phyloP scores from a whole-genome alignment of 2,888 invertebrate species.

The Diaperis boleti region DNA sequence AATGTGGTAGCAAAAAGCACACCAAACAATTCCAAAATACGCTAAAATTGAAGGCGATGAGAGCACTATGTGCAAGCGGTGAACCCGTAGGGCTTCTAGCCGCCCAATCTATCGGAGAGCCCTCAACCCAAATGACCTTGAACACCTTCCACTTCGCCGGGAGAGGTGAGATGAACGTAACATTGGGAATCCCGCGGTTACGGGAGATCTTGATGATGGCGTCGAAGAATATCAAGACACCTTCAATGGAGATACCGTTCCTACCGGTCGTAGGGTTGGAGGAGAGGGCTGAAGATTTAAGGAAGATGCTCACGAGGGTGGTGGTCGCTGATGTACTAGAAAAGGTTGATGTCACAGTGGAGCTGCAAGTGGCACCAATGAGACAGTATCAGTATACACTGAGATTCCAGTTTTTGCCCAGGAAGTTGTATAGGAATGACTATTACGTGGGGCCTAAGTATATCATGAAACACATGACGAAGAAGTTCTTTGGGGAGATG shows the following conservation, averaged over 20 bases:
- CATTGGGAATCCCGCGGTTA: constrained; percentile 97
- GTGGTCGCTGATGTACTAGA: constrained; percentile 84
- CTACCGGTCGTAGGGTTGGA: constrained; percentile 65
- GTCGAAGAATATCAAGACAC: constrained; percentile 93
- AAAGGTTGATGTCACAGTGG: constrained; percentile 72
- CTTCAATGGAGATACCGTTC: constrained; percentile 95
- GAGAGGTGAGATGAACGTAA: constrained; percentile 99
- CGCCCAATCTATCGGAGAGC: constrained; percentile 98
- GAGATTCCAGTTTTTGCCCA: constrained; percentile 80
- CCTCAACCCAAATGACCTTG: constrained; percentile 99
- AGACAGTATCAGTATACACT: constrained; percentile 75
- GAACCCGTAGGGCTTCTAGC: constrained; percentile 97
- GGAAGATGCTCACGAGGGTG: constrained; percentile 81
- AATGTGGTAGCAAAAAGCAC: constrained; percentile 55
- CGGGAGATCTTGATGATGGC: constrained; percentile 98
- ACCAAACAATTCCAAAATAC: constrained; percentile 72
- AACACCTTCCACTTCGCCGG: constrained; percentile 99
- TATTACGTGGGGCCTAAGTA: constrained; percentile 78
- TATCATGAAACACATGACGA: constrained; percentile 81
- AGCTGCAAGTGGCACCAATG: constrained; percentile 69
- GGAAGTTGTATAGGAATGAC: constrained; percentile 78
- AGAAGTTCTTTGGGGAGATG: constrained; percentile 76
- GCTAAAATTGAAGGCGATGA: constrained; percentile 81
- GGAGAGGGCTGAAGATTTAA: constrained; percentile 75
- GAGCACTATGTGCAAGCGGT: constrained; percentile 86